Base-by-base conservation (phyloP, 2,888 invertebrate species). In the Athalia rosae region DNA sequence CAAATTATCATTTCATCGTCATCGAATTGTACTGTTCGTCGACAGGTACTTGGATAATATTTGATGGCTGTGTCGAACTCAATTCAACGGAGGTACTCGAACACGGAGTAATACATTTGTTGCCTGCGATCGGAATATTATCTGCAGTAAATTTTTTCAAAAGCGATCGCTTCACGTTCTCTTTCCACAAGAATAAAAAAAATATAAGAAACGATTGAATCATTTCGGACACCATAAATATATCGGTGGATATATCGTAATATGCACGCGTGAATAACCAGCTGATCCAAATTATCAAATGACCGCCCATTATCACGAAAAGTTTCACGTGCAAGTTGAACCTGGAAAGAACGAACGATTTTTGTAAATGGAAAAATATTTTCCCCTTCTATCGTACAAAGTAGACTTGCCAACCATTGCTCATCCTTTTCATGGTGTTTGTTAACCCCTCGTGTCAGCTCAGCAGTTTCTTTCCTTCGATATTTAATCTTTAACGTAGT, bases 301-400 rank as follows among this genome's bases (percentile, higher is more conserved):
- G 69, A n/a, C 53, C 45, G 41, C 69, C 69, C 69, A 69, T 69
- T n/a, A 69, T 45, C 8, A 56, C 8, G 13, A 43, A 69, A 6
- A 69, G 58, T 58, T 69, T 69, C 9, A 69, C 13, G 69, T 69
- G 7, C 58, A 69, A 69, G 56, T 58, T 69, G 43, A 69, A 43
- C 69, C 69, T 69, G 53, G 13, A 56, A 56, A 3, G 6, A n/a
- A 50, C 9, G 7, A 50, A 59, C 6, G 4, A 28, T 28, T 6
- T 4, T 4, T 1, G 28, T 13, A 15, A 8, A 59, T 28, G 59
- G 63, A 43, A 5, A 45, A 45, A n/a, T 43, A n/a, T n/a, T n/a
- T n/a, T n/a, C n/a, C 11, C 45, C n/a, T n/a, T 43, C 4, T 28
- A 1, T 3, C 3, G 28, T 9, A 28, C 7, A 15, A 7, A 59